Conservation (phyloP, 2,113 vertebrate genomes). For the Leucoraja erinaceus region DNA sequence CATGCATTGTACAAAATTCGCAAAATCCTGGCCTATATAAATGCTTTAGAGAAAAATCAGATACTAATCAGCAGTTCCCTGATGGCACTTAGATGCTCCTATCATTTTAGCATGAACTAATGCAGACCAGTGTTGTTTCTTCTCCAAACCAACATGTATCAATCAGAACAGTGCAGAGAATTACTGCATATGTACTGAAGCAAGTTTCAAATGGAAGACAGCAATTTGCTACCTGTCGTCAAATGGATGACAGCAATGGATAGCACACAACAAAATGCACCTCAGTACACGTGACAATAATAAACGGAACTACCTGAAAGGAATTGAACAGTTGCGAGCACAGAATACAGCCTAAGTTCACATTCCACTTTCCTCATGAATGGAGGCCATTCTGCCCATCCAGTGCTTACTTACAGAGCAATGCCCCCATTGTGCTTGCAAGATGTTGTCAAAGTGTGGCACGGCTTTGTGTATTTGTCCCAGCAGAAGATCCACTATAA, state of each 20-base stretch:
- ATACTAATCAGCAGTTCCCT: slow-evolving; percentile 6
- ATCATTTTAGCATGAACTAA: neutral
- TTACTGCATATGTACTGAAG: neutral
- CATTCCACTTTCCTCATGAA: too few relatives aligned
- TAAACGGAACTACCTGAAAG: neutral
- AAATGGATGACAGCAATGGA: too few relatives aligned
- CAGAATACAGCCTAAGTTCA: neutral
- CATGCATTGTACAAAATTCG: neutral
- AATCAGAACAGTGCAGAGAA: neutral
- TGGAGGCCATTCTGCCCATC: too few relatives aligned
- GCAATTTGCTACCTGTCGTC: neutral
- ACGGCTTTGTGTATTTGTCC: too few relatives aligned
- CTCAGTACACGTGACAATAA: too few relatives aligned
- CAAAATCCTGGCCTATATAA: too few relatives aligned
- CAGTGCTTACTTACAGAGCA: too few relatives aligned
- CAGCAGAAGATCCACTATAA: too few relatives aligned
- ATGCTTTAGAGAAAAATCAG: neutral
- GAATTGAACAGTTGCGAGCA: neutral
- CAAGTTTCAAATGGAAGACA: too few relatives aligned
- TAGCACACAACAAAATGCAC: too few relatives aligned
- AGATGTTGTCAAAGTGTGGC: too few relatives aligned
- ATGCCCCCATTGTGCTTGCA: too few relatives aligned
- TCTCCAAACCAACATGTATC: neutral
- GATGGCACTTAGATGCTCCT: neutral
- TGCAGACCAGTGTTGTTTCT: neutral